Conservation (phyloP, 2,113 vertebrate species). For the Leucopternis melanops region DNA sequence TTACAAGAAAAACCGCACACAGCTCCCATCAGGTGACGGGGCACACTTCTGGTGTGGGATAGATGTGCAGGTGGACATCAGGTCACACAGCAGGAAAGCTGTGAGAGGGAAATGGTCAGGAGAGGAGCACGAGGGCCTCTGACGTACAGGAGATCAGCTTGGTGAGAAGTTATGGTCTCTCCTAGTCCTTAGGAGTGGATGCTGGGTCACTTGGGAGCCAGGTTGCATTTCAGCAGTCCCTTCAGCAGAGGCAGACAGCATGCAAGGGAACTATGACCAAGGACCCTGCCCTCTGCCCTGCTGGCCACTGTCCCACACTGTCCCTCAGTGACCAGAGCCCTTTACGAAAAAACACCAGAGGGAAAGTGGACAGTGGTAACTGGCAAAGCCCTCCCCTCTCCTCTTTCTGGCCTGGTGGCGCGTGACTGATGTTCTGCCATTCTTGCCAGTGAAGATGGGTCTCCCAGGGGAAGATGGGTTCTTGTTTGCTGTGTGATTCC, state of each 20-base stretch:
- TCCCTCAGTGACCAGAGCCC: background rate
- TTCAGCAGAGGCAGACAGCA: background rate
- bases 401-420: background rate
- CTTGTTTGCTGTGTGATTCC: background rate
- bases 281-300: background rate
- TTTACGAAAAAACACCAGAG: background rate
- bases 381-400: background rate
- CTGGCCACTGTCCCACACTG: background rate
- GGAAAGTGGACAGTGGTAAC: too few species aligned
- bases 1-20: background rate
- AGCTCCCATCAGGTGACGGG: background rate
- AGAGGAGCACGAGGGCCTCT: background rate
- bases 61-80: fast-evolving
- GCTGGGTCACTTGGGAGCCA: background rate
- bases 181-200: background rate
- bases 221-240: background rate
- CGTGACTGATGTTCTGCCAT: background rate
- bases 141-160: background rate
- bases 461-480: background rate
- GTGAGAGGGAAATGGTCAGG: background rate
- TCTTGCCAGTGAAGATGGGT: background rate
- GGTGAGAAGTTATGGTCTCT: background rate
- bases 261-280: background rate
- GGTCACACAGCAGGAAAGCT: background rate
- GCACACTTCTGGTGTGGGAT: background rate